phyloP scores from a whole-genome alignment of 2,113 vertebrate species.

The Gambusia affinis region DNA sequence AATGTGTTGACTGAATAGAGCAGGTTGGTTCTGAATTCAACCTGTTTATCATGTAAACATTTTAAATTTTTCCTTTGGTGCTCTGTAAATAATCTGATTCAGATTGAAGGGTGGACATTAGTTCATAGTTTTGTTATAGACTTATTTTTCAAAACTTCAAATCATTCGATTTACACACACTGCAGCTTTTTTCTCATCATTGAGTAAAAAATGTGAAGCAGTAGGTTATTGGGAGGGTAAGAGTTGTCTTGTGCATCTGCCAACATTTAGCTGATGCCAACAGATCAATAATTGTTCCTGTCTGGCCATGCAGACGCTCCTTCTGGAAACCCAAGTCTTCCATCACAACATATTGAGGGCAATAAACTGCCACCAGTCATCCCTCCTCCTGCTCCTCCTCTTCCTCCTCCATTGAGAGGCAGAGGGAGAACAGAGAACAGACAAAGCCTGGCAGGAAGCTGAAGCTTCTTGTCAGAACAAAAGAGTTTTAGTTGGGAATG shows the following conservation, averaged over 20 bases:
- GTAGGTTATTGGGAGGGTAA: neutral
- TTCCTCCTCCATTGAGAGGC: conserved; percentile 34
- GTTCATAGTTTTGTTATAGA: too few relatives aligned
- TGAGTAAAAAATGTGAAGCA: neutral
- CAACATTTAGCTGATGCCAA: conserved; percentile 45
- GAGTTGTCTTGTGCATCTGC: conserved; percentile 26
- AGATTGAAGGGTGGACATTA: too few relatives aligned
- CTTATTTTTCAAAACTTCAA: too few relatives aligned
- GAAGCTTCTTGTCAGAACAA: conserved; percentile 22
- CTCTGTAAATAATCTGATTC: too few relatives aligned
- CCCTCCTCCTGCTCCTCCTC: conserved; percentile 19
- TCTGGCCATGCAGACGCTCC: conserved; percentile 62
- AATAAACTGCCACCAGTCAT: conserved; percentile 52
- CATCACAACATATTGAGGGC: conserved; percentile 71
- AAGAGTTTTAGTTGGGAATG: conserved; percentile 21
- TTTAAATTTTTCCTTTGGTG: too few relatives aligned
- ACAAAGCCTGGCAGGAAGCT: conserved; percentile 49
- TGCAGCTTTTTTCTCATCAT: too few relatives aligned
- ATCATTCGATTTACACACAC: too few relatives aligned
- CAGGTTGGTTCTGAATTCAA: too few relatives aligned
- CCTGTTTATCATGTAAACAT: too few relatives aligned
- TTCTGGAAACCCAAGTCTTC: conserved; percentile 69
- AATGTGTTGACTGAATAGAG: too few relatives aligned
- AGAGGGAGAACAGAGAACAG: conserved; percentile 24
- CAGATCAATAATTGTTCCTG: conserved; percentile 58